Percentiles rank a stretch among this genome's conserved stretches.
Evolutionary conservation across 2,797 vertebrate species (phyloP).

Genomic region (Pelobates cultripes): DNA sequence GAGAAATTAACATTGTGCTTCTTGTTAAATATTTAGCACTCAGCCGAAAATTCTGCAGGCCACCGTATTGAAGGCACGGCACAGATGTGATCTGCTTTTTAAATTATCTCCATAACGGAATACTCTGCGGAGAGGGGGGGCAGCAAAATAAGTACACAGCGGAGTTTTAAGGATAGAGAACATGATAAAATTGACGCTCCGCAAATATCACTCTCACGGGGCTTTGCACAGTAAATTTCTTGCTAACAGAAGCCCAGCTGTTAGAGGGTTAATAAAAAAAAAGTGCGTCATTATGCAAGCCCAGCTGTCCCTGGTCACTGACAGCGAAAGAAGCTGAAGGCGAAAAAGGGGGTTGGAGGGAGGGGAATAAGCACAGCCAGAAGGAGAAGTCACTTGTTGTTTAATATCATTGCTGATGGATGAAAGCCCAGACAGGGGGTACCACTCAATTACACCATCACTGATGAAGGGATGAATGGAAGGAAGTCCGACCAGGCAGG

Average conservation of each 20-base stretch:
- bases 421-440: neutral
- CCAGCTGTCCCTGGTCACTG: constrained; percentile 27
- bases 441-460: neutral
- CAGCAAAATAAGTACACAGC: too few species aligned
- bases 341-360: neutral
- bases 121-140: too few species aligned
- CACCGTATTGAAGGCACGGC: too few species aligned
- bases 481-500: too few species aligned
- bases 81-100: too few species aligned
- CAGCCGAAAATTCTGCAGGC: too few species aligned
- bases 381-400: constrained; percentile 31
- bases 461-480: neutral
- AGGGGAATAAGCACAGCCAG: constrained; percentile 10
- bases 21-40: too few species aligned
- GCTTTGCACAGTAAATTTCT: neutral
- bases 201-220: neutral
- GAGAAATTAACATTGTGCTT: too few species aligned
- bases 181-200: too few species aligned
- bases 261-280: constrained; percentile 25
- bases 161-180: too few species aligned
- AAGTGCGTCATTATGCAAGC: neutral
- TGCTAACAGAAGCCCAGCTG: constrained; percentile 1
- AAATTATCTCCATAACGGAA: too few species aligned
- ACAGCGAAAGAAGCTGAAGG: constrained; percentile 35
- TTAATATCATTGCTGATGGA: constrained; percentile 22